Evolutionary conservation across 2,113 vertebrate genomes (phyloP), one percentile per base, ranked within the genome.

Genomic region (Blennius ocellaris): DNA sequence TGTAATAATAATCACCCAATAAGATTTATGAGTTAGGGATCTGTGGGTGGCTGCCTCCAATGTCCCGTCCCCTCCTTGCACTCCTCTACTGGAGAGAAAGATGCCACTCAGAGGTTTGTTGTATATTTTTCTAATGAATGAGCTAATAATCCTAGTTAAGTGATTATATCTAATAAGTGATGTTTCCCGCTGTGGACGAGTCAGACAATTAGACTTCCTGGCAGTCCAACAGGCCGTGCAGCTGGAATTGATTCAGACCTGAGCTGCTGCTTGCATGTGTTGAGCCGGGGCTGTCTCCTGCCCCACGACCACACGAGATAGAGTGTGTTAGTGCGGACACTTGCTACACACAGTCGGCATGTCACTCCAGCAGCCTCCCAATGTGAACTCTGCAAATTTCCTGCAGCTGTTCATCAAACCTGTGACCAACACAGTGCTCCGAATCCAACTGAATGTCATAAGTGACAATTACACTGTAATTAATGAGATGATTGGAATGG

Each of bases 391-490:
- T 60, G 55, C 79, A 45, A 57, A 69, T 58, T 78, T 78, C 58
- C 85, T 91, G 16, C 93, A 89, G 65, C 87, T 92, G 69, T 83
- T 91, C 21, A 89, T 82, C 57, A 95, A 92, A 78, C 80, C 91
- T 9, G 39, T 61, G 21, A 30, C 21, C 7, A 69, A 39, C 59
- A 60, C 12, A 0, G 85, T 80, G 72, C 89, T 94, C 14, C 93
- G 92, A 78, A 93, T 95, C 69, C 95, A 93, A 85, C 96, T 95
- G 84, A 95, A 93, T 71, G 95, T 95, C 60, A 95, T 97, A 85
- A 95, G 94, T 69, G 96, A 96, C 82, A 94, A 96, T 53, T 96
- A 97, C 93, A 95, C 92, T 85, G 94, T 97, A 53, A 95, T 95
- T 51, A 94, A 92, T 75, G 94, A 96, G 89, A 95, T 96, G 61